Base-by-base conservation (phyloP, 2,888 invertebrate genomes). In the Seira ritae region DNA sequence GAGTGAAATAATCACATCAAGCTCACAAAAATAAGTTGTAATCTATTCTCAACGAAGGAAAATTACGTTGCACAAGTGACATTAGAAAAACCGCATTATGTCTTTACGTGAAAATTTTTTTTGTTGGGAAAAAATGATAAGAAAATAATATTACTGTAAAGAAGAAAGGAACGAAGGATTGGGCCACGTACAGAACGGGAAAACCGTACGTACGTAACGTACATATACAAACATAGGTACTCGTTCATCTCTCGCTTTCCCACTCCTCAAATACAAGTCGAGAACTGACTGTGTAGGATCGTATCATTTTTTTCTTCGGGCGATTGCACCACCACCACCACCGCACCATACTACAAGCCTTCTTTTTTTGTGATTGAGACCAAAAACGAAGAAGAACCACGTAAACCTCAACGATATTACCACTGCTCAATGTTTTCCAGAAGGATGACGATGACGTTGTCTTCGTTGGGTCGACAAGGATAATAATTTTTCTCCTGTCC, bases 1-100 rank as follows among this genome's bases (percentile, higher is more conserved):
- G 81, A 76, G 67, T 80, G 84, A 84, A 85, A 86, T 85, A 86
- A 86, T 86, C 85, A 85, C 76, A 84, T 86, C 79, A 85, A 73
- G 74, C 60, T 76, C 77, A 83, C 70, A 73, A 80, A 79, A 50
- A 50, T 50, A 50, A n/a, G 15, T n/a, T n/a, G 50, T 50, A 50
- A 50, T 50, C 50, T 50, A 50, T 50, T 50, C 50, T 15, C 50
- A 31, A 31, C 50, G 50, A n/a, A 50, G 31, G 31, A 50, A 50
- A 50, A 50, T 50, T 31, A 31, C 68, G 68, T 23, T 68, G 68
- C 19, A 68, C 66, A 66, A 23, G 66, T 76, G 75, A 73, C 77
- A 84, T 79, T 78, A 84, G 78, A 75, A 60, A 72, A 83, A 82
- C 84, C 83, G 81, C 76, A 86, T 84, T 86, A 78, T 76, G 66